Evolutionary conservation across 2,113 vertebrate species (phyloP).

Genomic region (Patagioenas fasciata): DNA sequence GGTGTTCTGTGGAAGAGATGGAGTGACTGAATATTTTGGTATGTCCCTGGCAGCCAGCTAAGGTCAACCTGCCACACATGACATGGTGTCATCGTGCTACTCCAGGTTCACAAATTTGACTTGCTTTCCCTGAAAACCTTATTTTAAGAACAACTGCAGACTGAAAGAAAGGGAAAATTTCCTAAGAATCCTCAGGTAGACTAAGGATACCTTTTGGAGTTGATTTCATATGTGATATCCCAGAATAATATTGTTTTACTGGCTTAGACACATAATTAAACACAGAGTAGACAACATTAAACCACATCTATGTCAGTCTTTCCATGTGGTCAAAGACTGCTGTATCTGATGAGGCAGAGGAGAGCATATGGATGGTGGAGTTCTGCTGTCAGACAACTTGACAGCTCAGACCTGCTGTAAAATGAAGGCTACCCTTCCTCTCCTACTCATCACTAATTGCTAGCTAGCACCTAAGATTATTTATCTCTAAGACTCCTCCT

Average conservation of each 20-base stretch:
- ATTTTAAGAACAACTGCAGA: background rate
- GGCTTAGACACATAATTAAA: background rate
- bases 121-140: background rate
- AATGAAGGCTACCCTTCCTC: background rate
- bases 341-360: background rate
- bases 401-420: background rate
- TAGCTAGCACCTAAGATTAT: fast-evolving
- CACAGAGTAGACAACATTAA: background rate
- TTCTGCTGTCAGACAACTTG: background rate
- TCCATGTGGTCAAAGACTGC: background rate
- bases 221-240: background rate
- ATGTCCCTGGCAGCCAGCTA: background rate
- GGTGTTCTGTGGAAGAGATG: background rate
- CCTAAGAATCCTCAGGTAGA: background rate
- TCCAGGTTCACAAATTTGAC: background rate
- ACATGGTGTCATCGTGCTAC: background rate
- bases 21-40: fast-evolving
- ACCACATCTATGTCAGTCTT: fast-evolving
- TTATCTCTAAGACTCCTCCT: background rate
- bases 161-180: background rate
- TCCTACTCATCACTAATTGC: background rate
- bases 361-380: background rate
- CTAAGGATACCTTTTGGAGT: background rate
- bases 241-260: background rate
- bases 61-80: background rate